A percentile compares a stretch with the other conserved stretches of the same genome.
Conservation (phyloP, 1,140 invertebrate species). For the Listronotus oregonensis region DNA sequence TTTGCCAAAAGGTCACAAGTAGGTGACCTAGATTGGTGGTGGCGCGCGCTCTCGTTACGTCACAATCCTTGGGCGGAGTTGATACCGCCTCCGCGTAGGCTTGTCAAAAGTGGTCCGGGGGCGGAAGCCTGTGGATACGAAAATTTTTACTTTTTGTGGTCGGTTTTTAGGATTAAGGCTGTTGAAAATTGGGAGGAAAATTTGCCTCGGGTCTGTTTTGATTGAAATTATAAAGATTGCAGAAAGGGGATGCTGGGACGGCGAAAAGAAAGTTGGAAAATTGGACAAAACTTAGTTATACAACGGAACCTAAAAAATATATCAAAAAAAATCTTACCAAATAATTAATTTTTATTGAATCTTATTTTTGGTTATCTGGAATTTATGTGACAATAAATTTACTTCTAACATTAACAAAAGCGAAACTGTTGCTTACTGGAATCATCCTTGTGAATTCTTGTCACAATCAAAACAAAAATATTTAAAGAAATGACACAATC, state of each 20-base stretch:
- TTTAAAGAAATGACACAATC: too few species aligned
- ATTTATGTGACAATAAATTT: too few species aligned
- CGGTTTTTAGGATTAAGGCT: neutral
- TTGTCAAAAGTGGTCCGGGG: constrained; percentile 4
- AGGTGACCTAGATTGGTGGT: constrained; percentile 52
- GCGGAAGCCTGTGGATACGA: constrained; percentile 10
- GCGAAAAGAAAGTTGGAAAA: too few species aligned
- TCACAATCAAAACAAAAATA: too few species aligned
- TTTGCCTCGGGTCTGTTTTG: constrained; percentile 7
- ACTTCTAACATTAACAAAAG: too few species aligned
- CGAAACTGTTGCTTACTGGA: too few species aligned
- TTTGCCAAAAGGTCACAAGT: constrained; percentile 48
- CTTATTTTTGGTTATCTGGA: too few species aligned
- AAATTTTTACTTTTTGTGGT: constrained; percentile 11
- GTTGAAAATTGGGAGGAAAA: neutral
- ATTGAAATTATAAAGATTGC: constrained; percentile 27
- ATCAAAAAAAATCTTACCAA: too few species aligned
- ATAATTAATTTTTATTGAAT: too few species aligned
- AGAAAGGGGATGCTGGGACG: neutral
- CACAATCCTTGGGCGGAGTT: constrained; percentile 41
- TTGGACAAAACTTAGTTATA: too few species aligned
- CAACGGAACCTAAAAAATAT: too few species aligned
- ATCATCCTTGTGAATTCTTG: too few species aligned
- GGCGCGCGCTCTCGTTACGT: constrained; percentile 50
- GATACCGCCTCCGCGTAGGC: constrained; percentile 6